Conservation (phyloP, 2,797 vertebrate species). For the Gambusia yucatana region DNA sequence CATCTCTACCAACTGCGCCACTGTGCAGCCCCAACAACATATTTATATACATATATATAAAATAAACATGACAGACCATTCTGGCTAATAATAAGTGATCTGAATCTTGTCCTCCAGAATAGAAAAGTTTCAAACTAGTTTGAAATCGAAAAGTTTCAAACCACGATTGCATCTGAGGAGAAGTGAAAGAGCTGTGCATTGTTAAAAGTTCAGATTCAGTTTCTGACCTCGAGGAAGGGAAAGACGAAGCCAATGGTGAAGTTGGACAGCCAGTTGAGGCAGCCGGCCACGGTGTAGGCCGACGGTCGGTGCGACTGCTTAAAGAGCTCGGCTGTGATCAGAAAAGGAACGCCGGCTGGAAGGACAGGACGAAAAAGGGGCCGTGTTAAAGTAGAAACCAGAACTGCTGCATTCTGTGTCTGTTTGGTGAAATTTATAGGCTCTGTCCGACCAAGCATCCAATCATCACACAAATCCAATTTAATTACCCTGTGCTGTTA, state of each 20-base stretch:
- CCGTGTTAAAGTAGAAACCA: slow-evolving; percentile 4
- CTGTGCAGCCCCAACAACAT: not conserved
- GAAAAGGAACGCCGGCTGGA: slow-evolving; percentile 87
- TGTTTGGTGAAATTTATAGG: slow-evolving; percentile 11
- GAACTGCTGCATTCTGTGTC: not conserved
- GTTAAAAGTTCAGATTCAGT: not conserved
- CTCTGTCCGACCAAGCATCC: slow-evolving; percentile 30
- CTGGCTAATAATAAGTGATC: not conserved
- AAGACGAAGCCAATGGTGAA: slow-evolving; percentile 90
- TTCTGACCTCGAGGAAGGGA: slow-evolving; percentile 89
- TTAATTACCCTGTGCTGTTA: slow-evolving; percentile 36
- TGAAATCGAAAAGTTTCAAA: not conserved
- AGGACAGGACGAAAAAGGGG: not conserved
- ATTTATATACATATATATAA: not conserved
- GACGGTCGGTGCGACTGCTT: slow-evolving; percentile 88
- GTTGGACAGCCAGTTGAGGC: slow-evolving; percentile 93
- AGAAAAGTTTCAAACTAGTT: not conserved
- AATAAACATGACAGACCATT: not conserved
- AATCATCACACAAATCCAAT: slow-evolving; percentile 47
- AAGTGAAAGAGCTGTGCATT: not conserved
- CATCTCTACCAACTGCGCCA: no score
- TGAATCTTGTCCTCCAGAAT: not conserved
- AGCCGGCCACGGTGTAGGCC: slow-evolving; percentile 88
- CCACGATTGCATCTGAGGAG: not conserved
- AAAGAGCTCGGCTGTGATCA: slow-evolving; percentile 92